Evolutionary conservation across 2,797 vertebrate species (phyloP), one percentile per base, ranked within the genome.

Genomic region (Champsocephalus esox): DNA sequence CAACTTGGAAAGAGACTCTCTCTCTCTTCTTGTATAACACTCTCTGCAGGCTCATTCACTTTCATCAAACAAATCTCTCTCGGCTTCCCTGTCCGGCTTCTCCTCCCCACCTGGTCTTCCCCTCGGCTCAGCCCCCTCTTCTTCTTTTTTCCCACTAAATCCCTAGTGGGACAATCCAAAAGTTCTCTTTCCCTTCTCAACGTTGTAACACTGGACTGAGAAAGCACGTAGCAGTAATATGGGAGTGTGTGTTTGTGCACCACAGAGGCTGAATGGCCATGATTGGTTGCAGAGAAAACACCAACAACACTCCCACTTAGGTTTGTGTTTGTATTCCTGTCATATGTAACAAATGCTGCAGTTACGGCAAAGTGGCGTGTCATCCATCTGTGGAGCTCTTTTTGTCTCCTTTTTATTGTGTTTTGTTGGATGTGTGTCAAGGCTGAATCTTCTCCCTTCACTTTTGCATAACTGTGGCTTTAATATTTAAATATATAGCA

Each of bases 31-130:
- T 63, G 66, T 77, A 54, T 68, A 79, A 79, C 70, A 75, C 63
- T 75, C 38, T 66, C 62, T 64, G 43, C 62, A 55, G 44, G 12
- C 77, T 87, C 66, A 66, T 86, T 89, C 71, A 52, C 70, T 88
- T 89, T 84, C 76, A 87, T 83, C 86, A 86, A 66, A 86, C 73
- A 77, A 77, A 70, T 79, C 64, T 75, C 49, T 77, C 70, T 54
- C 52, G 38, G 59, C 67, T 56, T 74, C 45, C n/a, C 66, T 34
- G 41, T 66, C 57, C 38, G 1, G 73, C 48, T 64, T 68, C 66
- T 69, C 51, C 38, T 70, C 68, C 73, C 61, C 48, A 43, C 68
- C 44, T 32, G 57, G 70, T 66, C 46, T 64, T 70, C 68, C 74
- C 76, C 61, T 69, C 17, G 16, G 56, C 67, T 80, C 70, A 75